These are phyloP conservation scores for Gymnoscelis rufifasciata DNA, from an alignment of 2,888 invertebrate genomes.

Conservation along the genomic window DNA sequence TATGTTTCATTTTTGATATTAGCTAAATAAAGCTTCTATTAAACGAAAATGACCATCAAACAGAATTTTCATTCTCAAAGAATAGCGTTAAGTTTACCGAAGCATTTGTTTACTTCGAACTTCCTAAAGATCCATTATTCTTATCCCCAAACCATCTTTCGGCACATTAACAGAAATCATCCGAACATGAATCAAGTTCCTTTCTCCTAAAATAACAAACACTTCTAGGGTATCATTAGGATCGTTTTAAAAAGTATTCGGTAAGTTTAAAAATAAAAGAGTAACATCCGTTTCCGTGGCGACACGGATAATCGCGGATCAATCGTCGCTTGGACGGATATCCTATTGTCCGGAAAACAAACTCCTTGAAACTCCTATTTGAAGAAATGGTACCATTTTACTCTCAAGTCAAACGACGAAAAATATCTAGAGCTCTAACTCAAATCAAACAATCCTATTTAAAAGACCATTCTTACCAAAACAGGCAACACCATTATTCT, in stretches of 20 bases:
- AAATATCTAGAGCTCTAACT: too few relatives aligned
- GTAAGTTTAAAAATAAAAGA: constrained; percentile 45
- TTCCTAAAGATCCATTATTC: constrained; percentile 12
- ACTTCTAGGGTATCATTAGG: constrained; percentile 38
- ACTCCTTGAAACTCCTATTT: neutral
- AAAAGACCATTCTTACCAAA: too few relatives aligned
- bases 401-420: too few relatives aligned
- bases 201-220: constrained; percentile 44
- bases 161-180: constrained; percentile 26
- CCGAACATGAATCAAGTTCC: constrained; percentile 36
- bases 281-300: constrained; percentile 56
- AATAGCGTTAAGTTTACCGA: neutral
- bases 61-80: neutral
- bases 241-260: constrained; percentile 37
- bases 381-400: neutral
- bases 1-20: too few relatives aligned
- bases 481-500: too few relatives aligned
- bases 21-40: too few relatives aligned
- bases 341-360: constrained; percentile 36
- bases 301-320: constrained; percentile 49
- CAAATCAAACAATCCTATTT: too few relatives aligned
- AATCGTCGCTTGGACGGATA: constrained; percentile 47
- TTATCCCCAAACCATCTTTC: constrained; percentile 11
- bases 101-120: constrained; percentile 8
- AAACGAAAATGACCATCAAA: too few relatives aligned